Evolutionary conservation across 2,113 vertebrate genomes (phyloP), one percentile per base, ranked within the genome.

Genomic region (Onychostruthus taczanowskii): DNA sequence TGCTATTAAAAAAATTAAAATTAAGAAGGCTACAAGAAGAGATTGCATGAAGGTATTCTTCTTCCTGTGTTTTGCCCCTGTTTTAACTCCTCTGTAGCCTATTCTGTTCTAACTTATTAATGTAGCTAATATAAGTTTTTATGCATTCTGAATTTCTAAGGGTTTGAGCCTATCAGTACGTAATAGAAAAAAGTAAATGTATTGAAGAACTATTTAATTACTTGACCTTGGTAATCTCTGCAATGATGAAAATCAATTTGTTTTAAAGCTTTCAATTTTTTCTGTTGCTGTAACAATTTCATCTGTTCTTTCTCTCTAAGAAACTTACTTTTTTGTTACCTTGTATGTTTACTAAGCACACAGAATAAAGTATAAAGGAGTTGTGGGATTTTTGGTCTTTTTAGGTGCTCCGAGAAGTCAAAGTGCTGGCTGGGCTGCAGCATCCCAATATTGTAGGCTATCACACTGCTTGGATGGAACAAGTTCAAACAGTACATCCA

Each of bases 391-490:
- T 81, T 44, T 90, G 16, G 7, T 53, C 70, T 80, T 94, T 27
- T 7, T 50, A 99, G 99, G 99, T 99, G 3, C 98, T 99, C 12
- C 98, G 99, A 72, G 99, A 99, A 96, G 99, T 99, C 31, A 99
- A 99, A 97, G 98, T 99, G 50, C 96, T 99, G 92, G 99, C 99
- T 22, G 98, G 99, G 46, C 98, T 99, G 53, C 99, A 99, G 92
- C 99, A 99, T 63, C 96, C 98, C 17, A 98, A 98, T 63, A 98
- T 99, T 5, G 99, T 99, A 6, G 99, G 99, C 19, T 99, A 99
- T 87, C 99, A 99, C 97, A 99, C 99, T 14, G 99, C 99, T 2
- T 99, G 99, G 99, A 98, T 99, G 98, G 99, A 99, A 33, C 98
- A 99, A 31, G 98, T 99, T 84, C 99, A 99, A 67, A 97, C 98